Evolutionary conservation across 2,113 vertebrate species (phyloP).

Genomic region (Calidris pugnax): DNA sequence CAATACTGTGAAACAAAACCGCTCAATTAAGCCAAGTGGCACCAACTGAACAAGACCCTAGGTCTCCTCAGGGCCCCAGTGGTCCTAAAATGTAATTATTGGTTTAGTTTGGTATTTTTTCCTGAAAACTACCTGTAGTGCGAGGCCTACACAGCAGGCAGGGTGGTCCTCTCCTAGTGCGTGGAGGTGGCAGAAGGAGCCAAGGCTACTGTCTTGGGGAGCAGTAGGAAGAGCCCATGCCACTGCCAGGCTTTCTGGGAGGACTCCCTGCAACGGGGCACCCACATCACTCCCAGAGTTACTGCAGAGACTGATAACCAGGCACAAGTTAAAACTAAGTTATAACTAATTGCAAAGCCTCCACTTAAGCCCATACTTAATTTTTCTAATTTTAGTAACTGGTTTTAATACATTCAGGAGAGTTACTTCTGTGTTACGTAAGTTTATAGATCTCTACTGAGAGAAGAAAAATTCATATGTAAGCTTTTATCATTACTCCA

Average conservation of each 20-base stretch:
- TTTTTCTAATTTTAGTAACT: neutral
- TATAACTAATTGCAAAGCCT: neutral
- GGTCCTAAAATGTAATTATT: neutral
- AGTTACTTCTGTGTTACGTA: neutral
- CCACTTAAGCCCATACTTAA: neutral
- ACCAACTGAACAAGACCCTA: neutral
- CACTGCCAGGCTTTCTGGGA: neutral
- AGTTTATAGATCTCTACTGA: neutral
- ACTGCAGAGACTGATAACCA: neutral
- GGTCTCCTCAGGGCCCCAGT: neutral
- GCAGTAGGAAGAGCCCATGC: fast-evolving
- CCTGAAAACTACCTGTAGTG: neutral
- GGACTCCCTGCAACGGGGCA: neutral
- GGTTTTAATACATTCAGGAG: neutral
- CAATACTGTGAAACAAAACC: neutral
- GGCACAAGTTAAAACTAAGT: fast-evolving
- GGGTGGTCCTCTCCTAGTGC: neutral
- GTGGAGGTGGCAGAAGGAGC: neutral
- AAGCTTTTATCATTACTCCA: neutral
- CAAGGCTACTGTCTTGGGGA: neutral
- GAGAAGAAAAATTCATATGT: fast-evolving
- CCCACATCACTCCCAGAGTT: fast-evolving
- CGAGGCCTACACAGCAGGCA: neutral
- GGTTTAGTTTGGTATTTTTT: neutral
- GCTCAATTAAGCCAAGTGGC: neutral